phyloP scores from a whole-genome alignment of 2,113 vertebrate species.

The Prionailurus viverrinus region DNA sequence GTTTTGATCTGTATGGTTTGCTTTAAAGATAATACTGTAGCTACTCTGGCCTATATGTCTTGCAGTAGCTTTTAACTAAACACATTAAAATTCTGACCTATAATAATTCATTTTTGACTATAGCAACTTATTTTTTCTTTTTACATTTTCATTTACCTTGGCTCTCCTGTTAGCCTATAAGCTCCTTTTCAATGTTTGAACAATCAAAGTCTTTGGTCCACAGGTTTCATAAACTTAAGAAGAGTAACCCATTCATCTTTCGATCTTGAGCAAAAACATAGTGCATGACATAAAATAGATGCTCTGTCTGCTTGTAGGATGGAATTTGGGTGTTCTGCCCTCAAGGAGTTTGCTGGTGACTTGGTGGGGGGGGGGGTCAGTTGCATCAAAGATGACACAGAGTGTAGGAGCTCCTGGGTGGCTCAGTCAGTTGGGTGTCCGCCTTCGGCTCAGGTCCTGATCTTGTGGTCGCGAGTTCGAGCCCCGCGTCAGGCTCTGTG shows the following conservation, averaged over 20 bases:
- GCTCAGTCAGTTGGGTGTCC: no score
- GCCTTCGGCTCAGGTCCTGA: no score
- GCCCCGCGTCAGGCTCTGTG: no score
- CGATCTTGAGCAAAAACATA: not conserved
- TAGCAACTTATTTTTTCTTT: slow-evolving; percentile 4
- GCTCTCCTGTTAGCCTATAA: slow-evolving; percentile 2
- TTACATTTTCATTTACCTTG: slow-evolving; percentile 30
- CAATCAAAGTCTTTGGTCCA: not conserved
- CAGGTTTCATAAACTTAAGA: slow-evolving; percentile 39
- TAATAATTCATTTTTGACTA: slow-evolving; percentile 57
- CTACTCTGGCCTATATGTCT: not conserved
- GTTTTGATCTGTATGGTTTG: slow-evolving; percentile 31
- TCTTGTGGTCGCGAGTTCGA: no score
- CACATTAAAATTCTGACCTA: slow-evolving; percentile 42
- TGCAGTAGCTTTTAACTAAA: slow-evolving; percentile 49
- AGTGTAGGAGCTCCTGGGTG: not conserved
- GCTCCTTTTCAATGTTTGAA: not conserved
- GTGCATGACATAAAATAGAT: not conserved
- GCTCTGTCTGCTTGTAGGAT: not conserved
- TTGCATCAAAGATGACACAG: not conserved
- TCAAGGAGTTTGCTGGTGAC: not conserved
- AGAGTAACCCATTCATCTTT: not conserved
- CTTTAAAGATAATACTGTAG: slow-evolving; percentile 58
- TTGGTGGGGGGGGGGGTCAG: not conserved
- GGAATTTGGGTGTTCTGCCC: not conserved